Evolutionary conservation across 2,888 invertebrate genomes (phyloP).

Genomic region (Stenodema calcarata): DNA sequence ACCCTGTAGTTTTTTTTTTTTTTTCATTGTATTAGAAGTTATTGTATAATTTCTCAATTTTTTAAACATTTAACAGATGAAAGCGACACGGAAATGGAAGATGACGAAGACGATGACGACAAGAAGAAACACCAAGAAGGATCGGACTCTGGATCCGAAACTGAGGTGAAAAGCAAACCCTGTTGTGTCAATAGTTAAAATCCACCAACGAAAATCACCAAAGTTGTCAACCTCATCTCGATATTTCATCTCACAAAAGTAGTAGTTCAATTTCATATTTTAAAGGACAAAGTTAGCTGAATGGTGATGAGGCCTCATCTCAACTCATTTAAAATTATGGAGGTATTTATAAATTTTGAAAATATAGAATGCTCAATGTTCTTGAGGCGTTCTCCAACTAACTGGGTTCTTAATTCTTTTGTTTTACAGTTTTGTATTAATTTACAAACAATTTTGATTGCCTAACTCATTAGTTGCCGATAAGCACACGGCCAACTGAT

Average conservation of each 20-base stretch:
- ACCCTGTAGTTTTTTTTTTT: no score
- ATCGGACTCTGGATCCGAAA: slow-evolving; percentile 73
- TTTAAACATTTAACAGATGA: slow-evolving; percentile 64
- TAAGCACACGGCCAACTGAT: neutral
- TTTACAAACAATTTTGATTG: no score
- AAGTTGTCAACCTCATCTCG: neutral
- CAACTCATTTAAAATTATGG: slow-evolving; percentile 7
- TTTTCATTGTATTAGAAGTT: neutral
- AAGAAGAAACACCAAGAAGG: slow-evolving; percentile 59
- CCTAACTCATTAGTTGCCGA: neutral
- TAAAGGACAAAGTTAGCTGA: slow-evolving; percentile 39
- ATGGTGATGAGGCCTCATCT: slow-evolving; percentile 17
- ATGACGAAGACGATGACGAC: slow-evolving; percentile 67
- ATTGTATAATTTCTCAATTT: neutral
- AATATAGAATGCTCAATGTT: neutral
- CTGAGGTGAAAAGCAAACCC: slow-evolving; percentile 69
- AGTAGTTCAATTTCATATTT: slow-evolving; percentile 28
- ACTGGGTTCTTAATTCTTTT: neutral
- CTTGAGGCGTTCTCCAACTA: neutral
- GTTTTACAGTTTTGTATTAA: neutral
- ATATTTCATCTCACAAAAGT: neutral
- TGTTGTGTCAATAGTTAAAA: slow-evolving; percentile 48
- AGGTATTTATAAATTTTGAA: slow-evolving; percentile 31
- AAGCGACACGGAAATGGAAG: slow-evolving; percentile 76
- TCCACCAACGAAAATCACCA: neutral